Percentiles rank a stretch among this genome's conserved stretches.
These are phyloP conservation scores for Motacilla alba DNA, from an alignment of 2,113 vertebrate genomes.

Conservation along the genomic window DNA sequence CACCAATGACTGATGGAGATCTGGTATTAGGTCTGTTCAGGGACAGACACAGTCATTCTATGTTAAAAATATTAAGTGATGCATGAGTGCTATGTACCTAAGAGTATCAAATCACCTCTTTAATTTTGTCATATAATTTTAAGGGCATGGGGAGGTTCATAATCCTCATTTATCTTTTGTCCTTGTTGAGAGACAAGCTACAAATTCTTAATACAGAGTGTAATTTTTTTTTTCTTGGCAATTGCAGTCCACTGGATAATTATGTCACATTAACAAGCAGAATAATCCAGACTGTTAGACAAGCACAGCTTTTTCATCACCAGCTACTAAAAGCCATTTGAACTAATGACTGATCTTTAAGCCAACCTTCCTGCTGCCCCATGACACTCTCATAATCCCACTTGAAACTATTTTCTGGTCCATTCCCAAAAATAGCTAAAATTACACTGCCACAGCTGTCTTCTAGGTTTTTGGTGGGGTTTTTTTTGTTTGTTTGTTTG, in stretches of 20 bases:
- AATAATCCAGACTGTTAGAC: not conserved
- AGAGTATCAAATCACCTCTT: not conserved
- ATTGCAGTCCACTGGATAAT: not conserved
- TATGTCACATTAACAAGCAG: not conserved
- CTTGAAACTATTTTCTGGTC: not conserved
- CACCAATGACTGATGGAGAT: not conserved
- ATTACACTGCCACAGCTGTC: not conserved
- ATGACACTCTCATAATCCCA: not conserved
- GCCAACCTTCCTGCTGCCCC: not conserved
- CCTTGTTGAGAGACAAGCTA: not conserved
- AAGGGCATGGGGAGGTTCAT: not conserved
- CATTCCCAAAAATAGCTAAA: not conserved
- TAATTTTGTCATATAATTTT: not conserved
- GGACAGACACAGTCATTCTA: not conserved
- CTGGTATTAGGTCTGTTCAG: not conserved
- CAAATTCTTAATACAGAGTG: not conserved
- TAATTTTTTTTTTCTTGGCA: not conserved
- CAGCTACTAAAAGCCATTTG: slow-evolving; percentile 4
- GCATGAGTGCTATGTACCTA: not conserved
- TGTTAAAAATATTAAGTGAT: not conserved
- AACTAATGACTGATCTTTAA: not conserved
- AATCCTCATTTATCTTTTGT: not conserved
- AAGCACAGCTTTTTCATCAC: not conserved
- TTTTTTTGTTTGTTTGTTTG: not conserved
- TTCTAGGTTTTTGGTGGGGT: not conserved